phyloP scores from a whole-genome alignment of 2,888 invertebrate genomes.

The Ferdinandea cuprea region DNA sequence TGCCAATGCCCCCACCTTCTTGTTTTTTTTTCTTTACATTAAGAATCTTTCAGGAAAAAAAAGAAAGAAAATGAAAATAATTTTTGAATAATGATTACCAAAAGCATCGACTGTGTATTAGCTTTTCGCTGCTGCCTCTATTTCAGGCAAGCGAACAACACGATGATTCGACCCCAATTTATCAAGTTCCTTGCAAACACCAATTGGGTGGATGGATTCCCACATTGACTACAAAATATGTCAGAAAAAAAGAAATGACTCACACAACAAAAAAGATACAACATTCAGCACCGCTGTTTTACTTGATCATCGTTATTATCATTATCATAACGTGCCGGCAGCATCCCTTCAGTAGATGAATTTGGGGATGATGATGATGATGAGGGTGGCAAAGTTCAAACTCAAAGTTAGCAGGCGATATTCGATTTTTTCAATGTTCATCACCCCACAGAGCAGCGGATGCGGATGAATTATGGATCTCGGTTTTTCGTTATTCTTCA shows the following conservation, averaged over 20 bases:
- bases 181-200: conserved; percentile 68
- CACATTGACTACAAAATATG: conserved; percentile 42
- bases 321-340: conserved; percentile 71
- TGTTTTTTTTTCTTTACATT: conserved; percentile 1
- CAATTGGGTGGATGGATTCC: conserved; percentile 66
- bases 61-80: conserved; percentile 53
- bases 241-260: conserved; percentile 22
- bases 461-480: conserved; percentile 80
- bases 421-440: conserved; percentile 68
- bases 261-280: conserved; percentile 15
- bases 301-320: conserved; percentile 75
- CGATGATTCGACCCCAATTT: conserved; percentile 67
- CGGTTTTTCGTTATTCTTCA: conserved; percentile 64
- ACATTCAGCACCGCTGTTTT: conserved; percentile 65
- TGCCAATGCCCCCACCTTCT: conserved; percentile 7
- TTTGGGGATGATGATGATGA: conserved; percentile 20
- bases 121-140: conserved; percentile 31
- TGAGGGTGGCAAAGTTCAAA: conserved; percentile 62
- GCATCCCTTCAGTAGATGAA: conserved; percentile 25
- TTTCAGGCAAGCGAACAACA: conserved; percentile 18
- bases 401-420: conserved; percentile 52
- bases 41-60: conserved; percentile 27
- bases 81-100: conserved; percentile 73
- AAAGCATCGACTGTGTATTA: conserved; percentile 53
- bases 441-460: conserved; percentile 47